A percentile compares a stretch with the other conserved stretches of the same genome.
Conservation (phyloP, 2,797 vertebrate genomes). For the Lagorchestes hirsutus region DNA sequence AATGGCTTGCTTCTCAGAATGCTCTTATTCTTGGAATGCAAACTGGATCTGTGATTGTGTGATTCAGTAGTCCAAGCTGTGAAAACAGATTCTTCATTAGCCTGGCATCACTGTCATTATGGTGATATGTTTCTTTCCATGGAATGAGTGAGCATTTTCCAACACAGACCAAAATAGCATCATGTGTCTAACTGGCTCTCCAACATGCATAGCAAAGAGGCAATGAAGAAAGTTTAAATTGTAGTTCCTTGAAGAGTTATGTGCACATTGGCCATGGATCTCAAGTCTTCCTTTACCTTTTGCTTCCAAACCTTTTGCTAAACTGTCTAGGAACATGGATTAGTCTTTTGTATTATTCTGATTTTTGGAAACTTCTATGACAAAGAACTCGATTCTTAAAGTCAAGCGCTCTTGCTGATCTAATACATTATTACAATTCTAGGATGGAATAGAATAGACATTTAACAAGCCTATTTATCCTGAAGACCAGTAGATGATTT, state of each 20-base stretch:
- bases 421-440: background rate
- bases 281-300: conserved; percentile 10
- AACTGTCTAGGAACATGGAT: background rate
- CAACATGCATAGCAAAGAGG: background rate
- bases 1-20: conserved; percentile 26
- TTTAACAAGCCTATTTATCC: background rate
- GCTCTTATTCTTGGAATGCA: conserved; percentile 20
- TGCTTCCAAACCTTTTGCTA: background rate
- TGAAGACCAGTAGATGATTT: background rate
- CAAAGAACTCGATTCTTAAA: background rate
- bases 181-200: background rate
- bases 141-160: conserved; percentile 1
- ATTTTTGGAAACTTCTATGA: background rate
- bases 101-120: conserved; percentile 35
- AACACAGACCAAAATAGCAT: conserved; percentile 26
- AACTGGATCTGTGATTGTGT: conserved; percentile 8
- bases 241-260: background rate
- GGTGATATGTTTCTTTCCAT: conserved; percentile 31
- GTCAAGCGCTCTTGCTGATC: background rate
- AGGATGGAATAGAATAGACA: background rate
- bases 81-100: conserved; percentile 7
- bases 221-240: conserved; percentile 39
- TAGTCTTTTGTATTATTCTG: conserved; percentile 11
- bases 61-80: conserved; percentile 18
- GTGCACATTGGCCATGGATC: background rate